Base-by-base conservation (phyloP, 1,140 invertebrate genomes). In the Macrobrachium nipponense region DNA sequence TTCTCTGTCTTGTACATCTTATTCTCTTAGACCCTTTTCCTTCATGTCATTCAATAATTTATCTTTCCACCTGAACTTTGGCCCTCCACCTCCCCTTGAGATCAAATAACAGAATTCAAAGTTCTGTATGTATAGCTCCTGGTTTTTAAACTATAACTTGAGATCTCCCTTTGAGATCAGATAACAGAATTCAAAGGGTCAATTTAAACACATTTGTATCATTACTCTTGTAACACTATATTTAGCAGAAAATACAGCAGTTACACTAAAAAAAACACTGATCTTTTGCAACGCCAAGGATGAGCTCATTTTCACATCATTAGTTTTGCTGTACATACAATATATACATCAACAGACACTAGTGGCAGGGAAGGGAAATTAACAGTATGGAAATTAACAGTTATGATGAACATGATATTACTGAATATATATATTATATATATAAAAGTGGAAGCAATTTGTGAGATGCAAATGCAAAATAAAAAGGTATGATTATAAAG, bases 251-350 rank as follows among this genome's bases (percentile, higher is more conserved):
- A 83, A 83, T 83, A 83, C 82, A 83, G 82, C 82, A 76, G 82
- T 83, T 83, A 83, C 82, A 83, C 82, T 83, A 83, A 83, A 83
- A 51, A 83, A 83, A 83, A 83, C 82, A 83, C 73, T 77, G 82
- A 83, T 27, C 64, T 51, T 51, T 51, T 83, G 58, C 75, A 76
- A 75, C 75, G 75, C 68, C 72, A 64, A 83, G 20, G 43, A 61
- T 58, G 82, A 73, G 75, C 82, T 83, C 61, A 73, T 59, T 62
- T 83, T 23, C 59, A 70, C 44, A 66, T 80, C 59, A 60, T 43
- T 70, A 43, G 79, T 27, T 64, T 76, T 83, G 82, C 82, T 77
- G 82, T 83, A 83, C 82, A 83, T 72, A 83, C 36, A 51, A 62
- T 83, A 83, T 83, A 64, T 83, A 83, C 82, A 83, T 66, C 75